Evolutionary conservation across 30 jellyfish, hydroid and myxozoan species (phyloP), one percentile per base, ranked within the genome.

Genomic region (Cassiopea xamachana): DNA sequence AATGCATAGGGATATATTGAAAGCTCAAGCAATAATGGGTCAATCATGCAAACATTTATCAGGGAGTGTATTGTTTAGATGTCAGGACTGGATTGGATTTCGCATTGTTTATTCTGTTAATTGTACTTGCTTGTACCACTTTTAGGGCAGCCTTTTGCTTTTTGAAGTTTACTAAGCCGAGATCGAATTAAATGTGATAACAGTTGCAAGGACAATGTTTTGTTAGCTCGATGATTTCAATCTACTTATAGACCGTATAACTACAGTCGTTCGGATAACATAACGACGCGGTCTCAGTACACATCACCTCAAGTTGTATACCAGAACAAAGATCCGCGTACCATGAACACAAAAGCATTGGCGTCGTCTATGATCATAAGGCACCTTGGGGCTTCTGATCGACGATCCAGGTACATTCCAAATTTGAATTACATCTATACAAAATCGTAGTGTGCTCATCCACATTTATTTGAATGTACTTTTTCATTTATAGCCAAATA

Each of bases 321-420:
- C 71, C 89, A 79, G 43, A 76, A 50, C 75, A 75, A 55, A 19
- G 83, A 69, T 39, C 74, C 95, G 16, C 90, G 90, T 27, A 55
- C 44, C 27, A 80, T 69, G 90, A 88, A 88, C 59, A 77, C 95
- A 2, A 88, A 79, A 43, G 81, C 95, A 1, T 62, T 88, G 48
- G 88, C 95, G 2, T 88, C 95, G 9, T 70, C 88, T 0, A 88
- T 88, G 95, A 88, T 88, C 70, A 82, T 88, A 55, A 68, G 69
- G 83, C 95, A 88, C 60, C 81, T 88, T 13, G 95, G 95, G 7
- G 90, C 86, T 43, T 9, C 87, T 16, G 95, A 80, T 9, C 89
- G 95, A 6, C 49, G 95, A 73, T 78, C 95, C n/a, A 80, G 83
- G 95, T 88, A 78, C 46, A 9, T 0, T 19, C 2, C 55, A 46